Evolutionary conservation across 2,888 invertebrate species (phyloP), one percentile per base, ranked within the genome.

Genomic region (Lasioglossum villosulum): DNA sequence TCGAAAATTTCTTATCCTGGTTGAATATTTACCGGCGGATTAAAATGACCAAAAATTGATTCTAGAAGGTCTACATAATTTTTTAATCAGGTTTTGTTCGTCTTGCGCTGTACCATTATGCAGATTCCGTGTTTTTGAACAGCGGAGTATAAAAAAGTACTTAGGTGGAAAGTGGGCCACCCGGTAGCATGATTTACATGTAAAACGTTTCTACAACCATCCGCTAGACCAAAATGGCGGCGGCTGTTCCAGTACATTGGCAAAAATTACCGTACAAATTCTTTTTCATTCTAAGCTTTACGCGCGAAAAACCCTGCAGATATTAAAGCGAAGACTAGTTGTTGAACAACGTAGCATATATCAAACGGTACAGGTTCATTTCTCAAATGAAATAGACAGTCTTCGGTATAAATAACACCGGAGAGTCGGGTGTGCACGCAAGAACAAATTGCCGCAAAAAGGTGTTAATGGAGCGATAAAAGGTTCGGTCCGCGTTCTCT

Each of bases 381-480:
- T 63, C 27, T 2, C 63, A 16, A 1, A 23, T 5, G 30, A 68
- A 39, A 68, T 68, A 4, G n/a, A 10, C 23, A 12, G 34, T n/a
- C n/a, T 39, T 12, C 16, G 37, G 8, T 66, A 23, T 23, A 66
- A 66, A 68, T 68, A 39, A 68, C 68, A n/a, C 30, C 30, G 27
- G 27, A 6, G 5, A 3, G 34, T 34, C 34, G 34, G 19, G 8
- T 2, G 23, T 2, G 34, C 19, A 34, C 66, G 66, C 66, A 34
- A 66, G 34, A 66, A 68, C 68, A 68, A 68, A 39, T 68, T 23
- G 37, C 34, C 6, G 37, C 37, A 39, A 39, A 39, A 39, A 68
- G 34, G 39, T 68, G 68, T 68, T 68, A 37, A 75, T 59, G 75
- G 39, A 39, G 34, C 68, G 68, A 68, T 68, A 68, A 68, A 68